A percentile compares a stretch with the other conserved stretches of the same genome.
Evolutionary conservation across 1,140 invertebrate species (phyloP).

Genomic region (Samia ricini): DNA sequence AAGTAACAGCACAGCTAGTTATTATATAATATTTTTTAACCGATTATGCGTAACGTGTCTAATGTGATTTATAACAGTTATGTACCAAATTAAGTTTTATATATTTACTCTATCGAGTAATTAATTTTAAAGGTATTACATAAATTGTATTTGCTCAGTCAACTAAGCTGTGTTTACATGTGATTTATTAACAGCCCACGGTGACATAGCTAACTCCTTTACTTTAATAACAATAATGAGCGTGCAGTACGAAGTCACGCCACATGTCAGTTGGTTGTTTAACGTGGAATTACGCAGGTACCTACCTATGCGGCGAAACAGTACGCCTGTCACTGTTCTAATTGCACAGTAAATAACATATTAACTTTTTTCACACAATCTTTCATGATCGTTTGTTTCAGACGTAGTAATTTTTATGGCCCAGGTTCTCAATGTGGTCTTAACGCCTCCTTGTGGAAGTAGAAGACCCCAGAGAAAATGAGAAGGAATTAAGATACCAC

Average conservation of each 20-base stretch:
- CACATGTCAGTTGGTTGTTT: constrained; percentile 29
- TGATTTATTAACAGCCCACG: neutral
- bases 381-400: neutral
- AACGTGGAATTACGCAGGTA: constrained; percentile 52
- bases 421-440: no score
- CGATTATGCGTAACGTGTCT: no score
- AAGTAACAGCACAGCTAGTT: no score
- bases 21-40: no score
- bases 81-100: no score
- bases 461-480: no score
- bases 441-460: no score
- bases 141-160: neutral
- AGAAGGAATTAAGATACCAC: no score
- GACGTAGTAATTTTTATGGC: no score
- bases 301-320: neutral
- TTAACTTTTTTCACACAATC: neutral
- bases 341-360: neutral
- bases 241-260: constrained; percentile 34
- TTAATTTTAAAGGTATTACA: neutral
- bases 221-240: constrained; percentile 30
- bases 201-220: constrained; percentile 15
- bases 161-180: neutral
- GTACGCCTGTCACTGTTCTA: neutral
- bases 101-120: no score
- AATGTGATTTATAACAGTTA: no score